Base-by-base conservation (phyloP, 2,888 invertebrate genomes). In the Bruchidius siliquastri region DNA sequence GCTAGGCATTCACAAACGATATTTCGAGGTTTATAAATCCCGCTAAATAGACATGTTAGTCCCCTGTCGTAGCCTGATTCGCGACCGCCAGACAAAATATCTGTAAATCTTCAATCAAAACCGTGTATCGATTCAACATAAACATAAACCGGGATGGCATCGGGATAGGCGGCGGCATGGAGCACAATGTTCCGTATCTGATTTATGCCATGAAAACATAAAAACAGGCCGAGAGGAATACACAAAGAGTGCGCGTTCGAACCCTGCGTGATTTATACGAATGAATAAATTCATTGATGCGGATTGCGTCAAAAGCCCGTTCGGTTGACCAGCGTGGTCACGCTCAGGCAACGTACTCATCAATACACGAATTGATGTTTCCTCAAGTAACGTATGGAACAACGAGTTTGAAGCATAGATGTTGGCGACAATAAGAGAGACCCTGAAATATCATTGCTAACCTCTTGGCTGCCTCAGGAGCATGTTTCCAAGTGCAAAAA, bases 111-210 rank as follows among this genome's bases (percentile, higher is more conserved):
- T 75, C 75, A 76, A 76, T 76, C 76, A 76, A 76, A 76, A 75
- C 72, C 72, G 49, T 73, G 71, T 76, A 76, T 75, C 73, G 76
- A 76, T 75, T 76, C 74, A 32, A 66, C 74, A 76, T 76, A 75
- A 76, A 77, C 77, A 77, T 77, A 74, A 77, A 76, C 75, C 75
- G 73, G 76, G 49, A 49, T 49, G 49, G 49, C 49, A 49, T 49
- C 49, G 49, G 49, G 18, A 49, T 49, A 18, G 49, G 13, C 49
- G 49, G 13, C 18, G 49, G 49, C 76, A 76, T 69, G 73, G 68
- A 76, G 71, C 76, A 76, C 76, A 76, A 76, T 76, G 75, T 76
- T 73, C 76, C 76, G 75, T 76, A 76, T 75, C 76, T 76, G 76
- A 76, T 76, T 76, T 76, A 76, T 76, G 75, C 72, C 69, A 26